A percentile compares a stretch with the other conserved stretches of the same genome.
phyloP scores from a whole-genome alignment of 2,797 vertebrate species.

The Liparis tanakae region DNA sequence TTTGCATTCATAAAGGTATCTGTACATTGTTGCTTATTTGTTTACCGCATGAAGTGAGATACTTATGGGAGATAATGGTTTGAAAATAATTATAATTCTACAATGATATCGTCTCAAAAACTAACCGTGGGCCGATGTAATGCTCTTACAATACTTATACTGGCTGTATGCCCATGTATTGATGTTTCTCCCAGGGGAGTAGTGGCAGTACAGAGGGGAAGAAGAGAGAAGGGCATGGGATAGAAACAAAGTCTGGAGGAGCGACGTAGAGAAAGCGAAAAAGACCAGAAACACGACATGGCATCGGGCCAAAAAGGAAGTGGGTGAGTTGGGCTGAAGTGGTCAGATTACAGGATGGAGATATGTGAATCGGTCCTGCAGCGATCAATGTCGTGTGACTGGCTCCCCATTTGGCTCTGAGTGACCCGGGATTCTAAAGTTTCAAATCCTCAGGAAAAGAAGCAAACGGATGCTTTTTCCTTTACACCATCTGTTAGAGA shows the following conservation, averaged over 20 bases:
- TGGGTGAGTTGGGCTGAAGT: neutral
- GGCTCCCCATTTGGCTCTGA: neutral
- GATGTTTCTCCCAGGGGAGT: slow-evolving; percentile 8
- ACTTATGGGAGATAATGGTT: neutral
- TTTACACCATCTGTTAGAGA: neutral
- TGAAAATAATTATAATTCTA: neutral
- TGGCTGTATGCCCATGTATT: slow-evolving; percentile 1
- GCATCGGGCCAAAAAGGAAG: neutral
- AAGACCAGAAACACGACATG: slow-evolving; percentile 8
- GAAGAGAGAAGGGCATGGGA: slow-evolving; percentile 12
- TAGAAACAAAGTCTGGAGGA: slow-evolving; percentile 15
- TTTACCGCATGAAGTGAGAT: neutral
- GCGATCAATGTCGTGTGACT: slow-evolving; percentile 16
- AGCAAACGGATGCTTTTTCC: neutral
- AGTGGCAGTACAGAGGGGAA: slow-evolving; percentile 6
- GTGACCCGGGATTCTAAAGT: neutral
- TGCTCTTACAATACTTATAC: neutral
- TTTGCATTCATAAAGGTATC: neutral
- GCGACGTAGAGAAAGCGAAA: slow-evolving; percentile 1
- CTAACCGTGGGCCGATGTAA: neutral
- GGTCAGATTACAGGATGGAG: slow-evolving; percentile 20
- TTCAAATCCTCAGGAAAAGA: slow-evolving; percentile 1
- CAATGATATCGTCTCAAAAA: neutral
- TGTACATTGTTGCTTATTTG: neutral
- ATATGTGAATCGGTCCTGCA: slow-evolving; percentile 29